phyloP scores from a whole-genome alignment of 2,888 invertebrate genomes.

The Rhynchonema sp. region DNA sequence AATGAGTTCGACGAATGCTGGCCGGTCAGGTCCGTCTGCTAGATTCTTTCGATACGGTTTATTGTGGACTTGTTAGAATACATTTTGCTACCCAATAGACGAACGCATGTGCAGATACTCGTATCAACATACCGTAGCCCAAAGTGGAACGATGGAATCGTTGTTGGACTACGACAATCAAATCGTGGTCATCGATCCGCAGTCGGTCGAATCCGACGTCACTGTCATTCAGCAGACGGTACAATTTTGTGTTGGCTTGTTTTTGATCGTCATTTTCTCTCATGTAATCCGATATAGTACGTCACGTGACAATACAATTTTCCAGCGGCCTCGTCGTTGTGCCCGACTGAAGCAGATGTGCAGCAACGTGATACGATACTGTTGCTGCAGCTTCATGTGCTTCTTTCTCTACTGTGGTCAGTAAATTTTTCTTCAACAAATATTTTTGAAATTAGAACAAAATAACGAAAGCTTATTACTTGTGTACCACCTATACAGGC shows the following conservation, averaged over 20 bases:
- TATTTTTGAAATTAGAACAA: too few relatives aligned
- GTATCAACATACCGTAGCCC: neutral
- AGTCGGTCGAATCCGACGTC: neutral
- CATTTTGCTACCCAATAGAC: too few relatives aligned
- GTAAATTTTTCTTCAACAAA: too few relatives aligned
- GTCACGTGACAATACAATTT: too few relatives aligned
- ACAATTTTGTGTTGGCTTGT: too few relatives aligned
- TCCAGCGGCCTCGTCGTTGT: too few relatives aligned
- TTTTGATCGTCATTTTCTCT: too few relatives aligned
- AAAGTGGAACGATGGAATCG: neutral
- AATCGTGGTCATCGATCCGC: neutral
- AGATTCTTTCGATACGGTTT: neutral
- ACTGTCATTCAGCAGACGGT: neutral
- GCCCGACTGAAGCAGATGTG: too few relatives aligned
- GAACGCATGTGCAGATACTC: slow-evolving; percentile 1
- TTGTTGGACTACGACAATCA: neutral
- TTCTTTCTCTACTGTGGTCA: slow-evolving; percentile 1
- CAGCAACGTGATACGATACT: too few relatives aligned
- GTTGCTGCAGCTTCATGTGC: neutral
- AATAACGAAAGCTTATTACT: too few relatives aligned
- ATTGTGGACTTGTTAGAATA: neutral
- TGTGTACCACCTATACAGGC: too few relatives aligned
- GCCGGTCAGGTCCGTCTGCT: slow-evolving; percentile 16
- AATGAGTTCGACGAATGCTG: slow-evolving; percentile 23
- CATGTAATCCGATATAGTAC: too few relatives aligned